Evolutionary conservation across 2,888 invertebrate genomes (phyloP), one percentile per base, ranked within the genome.

Genomic region (Pocota personata): DNA sequence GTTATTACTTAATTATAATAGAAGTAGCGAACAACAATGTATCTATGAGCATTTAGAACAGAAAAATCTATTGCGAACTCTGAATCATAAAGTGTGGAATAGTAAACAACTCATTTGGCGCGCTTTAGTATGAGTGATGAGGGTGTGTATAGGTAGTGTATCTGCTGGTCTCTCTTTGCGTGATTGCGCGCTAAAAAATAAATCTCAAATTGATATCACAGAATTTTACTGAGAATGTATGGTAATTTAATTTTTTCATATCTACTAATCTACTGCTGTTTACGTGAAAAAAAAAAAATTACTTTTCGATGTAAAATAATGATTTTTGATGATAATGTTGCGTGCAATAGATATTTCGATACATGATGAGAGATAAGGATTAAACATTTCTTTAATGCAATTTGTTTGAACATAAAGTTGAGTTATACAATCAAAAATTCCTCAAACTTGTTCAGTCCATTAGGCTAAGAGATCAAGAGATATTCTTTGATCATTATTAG

Each of bases 161-260:
- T 60, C 35, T 60, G 24, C 10, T n/a, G 32, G 16, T 14, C 10
- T 67, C n/a, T n/a, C 27, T 48, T 7, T 58, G 66, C 76, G 58
- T 67, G 76, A 76, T 76, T 67, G 76, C 67, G 37, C 37, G 10
- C 46, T 37, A 14, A 12, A 46, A 48, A 57, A 24, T 62, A 46
- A 62, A 73, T 50, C 5, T 21, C 73, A 73, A 50, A 50, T 40
- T 73, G 52, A 62, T 73, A 62, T 50, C 40, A 14, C 12, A 52
- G 30, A 50, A 40, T 10, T 58, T 40, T 21, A 16, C 52, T 35
- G 21, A 3, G n/a, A 24, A 37, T 67, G 3, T 37, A n/a, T 21
- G 10, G 66, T 16, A 30, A 16, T 48, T 27, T 48, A 8, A n/a
- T 6, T 6, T 37, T 19, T 30, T 12, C 50, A n/a, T 30, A 12